phyloP scores from a whole-genome alignment of 2,113 vertebrate species.

The Pluvianellus socialis region DNA sequence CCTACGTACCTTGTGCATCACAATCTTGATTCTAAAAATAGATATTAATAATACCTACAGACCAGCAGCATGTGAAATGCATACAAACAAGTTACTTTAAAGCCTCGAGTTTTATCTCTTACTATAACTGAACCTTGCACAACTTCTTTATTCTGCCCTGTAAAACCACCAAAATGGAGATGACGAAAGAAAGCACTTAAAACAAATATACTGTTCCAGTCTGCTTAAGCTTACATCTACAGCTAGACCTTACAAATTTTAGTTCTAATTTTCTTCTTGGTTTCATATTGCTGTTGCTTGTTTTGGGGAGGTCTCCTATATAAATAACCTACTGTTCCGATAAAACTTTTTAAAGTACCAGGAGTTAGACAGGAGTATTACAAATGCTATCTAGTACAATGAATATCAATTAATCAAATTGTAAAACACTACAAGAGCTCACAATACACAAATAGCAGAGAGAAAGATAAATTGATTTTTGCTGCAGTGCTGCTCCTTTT shows the following conservation, averaged over 20 bases:
- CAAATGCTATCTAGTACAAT: slow-evolving; percentile 77
- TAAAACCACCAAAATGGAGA: neutral
- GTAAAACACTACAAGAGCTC: slow-evolving; percentile 77
- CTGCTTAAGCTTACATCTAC: slow-evolving; percentile 60
- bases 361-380: slow-evolving; percentile 67
- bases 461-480: slow-evolving; percentile 90
- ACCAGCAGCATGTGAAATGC: slow-evolving; percentile 59
- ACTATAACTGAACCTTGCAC: neutral
- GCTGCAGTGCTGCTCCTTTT: slow-evolving; percentile 88
- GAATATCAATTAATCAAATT: slow-evolving; percentile 83
- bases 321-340: slow-evolving; percentile 65
- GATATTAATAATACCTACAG: slow-evolving; percentile 67
- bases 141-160: slow-evolving; percentile 41
- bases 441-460: slow-evolving; percentile 78
- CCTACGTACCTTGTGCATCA: slow-evolving; percentile 50
- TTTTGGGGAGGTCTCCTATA: slow-evolving; percentile 55
- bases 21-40: slow-evolving; percentile 69
- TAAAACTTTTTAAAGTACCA: slow-evolving; percentile 72
- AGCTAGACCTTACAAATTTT: slow-evolving; percentile 24
- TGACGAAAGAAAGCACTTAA: neutral
- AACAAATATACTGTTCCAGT: slow-evolving; percentile 18
- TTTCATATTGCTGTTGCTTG: slow-evolving; percentile 30
- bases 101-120: slow-evolving; percentile 31
- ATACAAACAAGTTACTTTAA: slow-evolving; percentile 54
- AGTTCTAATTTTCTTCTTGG: slow-evolving; percentile 59